Conservation (phyloP, 1,140 invertebrate genomes). For the Araneus ventricosus region DNA sequence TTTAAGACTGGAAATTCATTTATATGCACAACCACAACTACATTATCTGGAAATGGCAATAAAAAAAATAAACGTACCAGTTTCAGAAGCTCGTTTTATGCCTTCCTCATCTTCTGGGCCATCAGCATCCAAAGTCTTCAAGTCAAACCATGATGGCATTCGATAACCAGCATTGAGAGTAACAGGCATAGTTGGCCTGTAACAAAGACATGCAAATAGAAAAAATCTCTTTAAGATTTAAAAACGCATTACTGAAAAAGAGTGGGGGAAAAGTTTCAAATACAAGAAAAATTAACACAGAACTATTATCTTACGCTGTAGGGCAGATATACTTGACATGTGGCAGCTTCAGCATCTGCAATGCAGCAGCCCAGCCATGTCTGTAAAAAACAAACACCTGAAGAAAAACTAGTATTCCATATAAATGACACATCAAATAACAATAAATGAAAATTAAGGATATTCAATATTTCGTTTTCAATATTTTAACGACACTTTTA, state of each 20-base stretch:
- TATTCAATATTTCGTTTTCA: too few relatives aligned
- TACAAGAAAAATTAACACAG: neutral
- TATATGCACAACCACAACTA: too few relatives aligned
- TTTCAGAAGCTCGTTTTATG: conserved; percentile 89
- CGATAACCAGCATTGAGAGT: conserved; percentile 94
- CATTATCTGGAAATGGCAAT: too few relatives aligned
- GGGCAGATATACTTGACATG: conserved; percentile 96
- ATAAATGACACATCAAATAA: too few relatives aligned
- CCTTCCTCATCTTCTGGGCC: conserved; percentile 93
- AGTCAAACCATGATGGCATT: conserved; percentile 98
- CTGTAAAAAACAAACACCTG: conserved; percentile 82
- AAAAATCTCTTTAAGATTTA: neutral
- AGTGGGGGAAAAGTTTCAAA: neutral
- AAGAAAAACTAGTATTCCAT: too few relatives aligned
- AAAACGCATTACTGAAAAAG: neutral
- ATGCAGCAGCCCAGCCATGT: conserved; percentile 94
- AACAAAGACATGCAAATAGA: conserved; percentile 77
- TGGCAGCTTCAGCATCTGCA: conserved; percentile 88
- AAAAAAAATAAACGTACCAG: conserved; percentile 78
- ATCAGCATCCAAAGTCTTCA: conserved; percentile 89
- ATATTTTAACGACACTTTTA: too few relatives aligned
- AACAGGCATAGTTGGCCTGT: conserved; percentile 91
- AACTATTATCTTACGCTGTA: conserved; percentile 86
- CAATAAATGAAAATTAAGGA: too few relatives aligned
- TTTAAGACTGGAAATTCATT: too few relatives aligned